Evolutionary conservation across 2,888 invertebrate species (phyloP).

Genomic region (Heliconius charithonia): DNA sequence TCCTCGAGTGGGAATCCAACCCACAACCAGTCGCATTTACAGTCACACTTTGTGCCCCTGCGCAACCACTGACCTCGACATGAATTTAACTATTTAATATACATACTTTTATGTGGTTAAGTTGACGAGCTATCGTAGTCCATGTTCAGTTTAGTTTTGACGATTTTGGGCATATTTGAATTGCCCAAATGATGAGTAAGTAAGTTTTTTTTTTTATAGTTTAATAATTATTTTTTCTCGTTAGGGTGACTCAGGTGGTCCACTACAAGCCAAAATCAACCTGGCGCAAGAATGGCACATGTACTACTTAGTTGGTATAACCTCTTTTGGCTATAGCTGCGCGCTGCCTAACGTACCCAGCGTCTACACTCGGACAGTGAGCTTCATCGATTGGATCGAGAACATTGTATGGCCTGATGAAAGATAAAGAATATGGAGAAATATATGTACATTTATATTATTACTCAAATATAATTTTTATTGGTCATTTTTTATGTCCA

Average conservation of each 20-base stretch:
- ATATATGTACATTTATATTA: too few species aligned
- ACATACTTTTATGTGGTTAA: too few species aligned
- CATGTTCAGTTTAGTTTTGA: too few species aligned
- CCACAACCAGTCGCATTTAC: too few species aligned
- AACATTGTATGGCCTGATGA: conserved; percentile 58
- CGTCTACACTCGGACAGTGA: conserved; percentile 64
- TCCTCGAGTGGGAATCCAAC: too few species aligned
- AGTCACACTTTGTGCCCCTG: too few species aligned
- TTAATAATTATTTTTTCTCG: background rate
- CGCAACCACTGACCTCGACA: too few species aligned
- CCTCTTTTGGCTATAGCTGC: conserved; percentile 53
- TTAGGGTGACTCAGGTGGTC: conserved; percentile 56
- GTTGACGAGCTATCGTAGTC: too few species aligned
- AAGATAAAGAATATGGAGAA: background rate
- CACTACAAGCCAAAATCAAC: conserved; percentile 52
- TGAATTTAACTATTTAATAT: too few species aligned
- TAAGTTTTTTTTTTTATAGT: background rate
- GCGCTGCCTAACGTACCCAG: conserved; percentile 59
- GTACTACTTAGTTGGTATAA: conserved; percentile 52
- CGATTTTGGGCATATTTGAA: too few species aligned
- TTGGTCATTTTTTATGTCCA: too few species aligned
- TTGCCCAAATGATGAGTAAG: background rate
- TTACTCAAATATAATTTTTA: too few species aligned
- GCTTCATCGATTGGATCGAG: conserved; percentile 68
- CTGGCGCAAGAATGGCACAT: conserved; percentile 49